Evolutionary conservation across 2,113 vertebrate species (phyloP), one percentile per base, ranked within the genome.

Genomic region (Pandion haliaetus): DNA sequence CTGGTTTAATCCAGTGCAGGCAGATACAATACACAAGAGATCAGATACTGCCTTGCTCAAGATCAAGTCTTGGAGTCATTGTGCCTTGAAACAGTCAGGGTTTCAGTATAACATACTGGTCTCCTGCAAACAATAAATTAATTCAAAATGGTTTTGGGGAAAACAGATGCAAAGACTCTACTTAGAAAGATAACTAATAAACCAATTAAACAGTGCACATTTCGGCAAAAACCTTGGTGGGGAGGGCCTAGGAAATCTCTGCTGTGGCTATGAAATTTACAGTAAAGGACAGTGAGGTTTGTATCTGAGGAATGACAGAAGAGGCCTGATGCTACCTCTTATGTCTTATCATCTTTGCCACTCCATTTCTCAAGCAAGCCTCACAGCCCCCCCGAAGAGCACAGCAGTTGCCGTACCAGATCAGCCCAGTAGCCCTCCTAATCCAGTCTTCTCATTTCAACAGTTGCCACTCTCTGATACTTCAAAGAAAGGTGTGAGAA

Each of bases 401-500:
- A 31, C 32, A 84, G 69, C 89, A 89, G 70, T n/a, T 82, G 82
- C 54, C 9, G 0, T 25, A 62, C 21, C 34, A 31, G 31, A 49
- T 25, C 90, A 95, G 80, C 57, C 50, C 78, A 63, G 83, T 28
- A 45, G 79, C 38, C 66, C 34, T 47, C 69, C 85, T 85, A 78
- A 96, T 89, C 62, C 91, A 47, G 58, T 15, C 77, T 92, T 77
- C 91, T 86, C 88, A 54, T 54, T 92, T 62, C 71, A 69, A 54
- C 85, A 89, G 70, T 91, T 96, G 82, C 55, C 49, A 25, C 81
- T 69, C 65, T 80, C 45, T 55, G 54, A 19, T 52, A 63, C 87
- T 95, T 95, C 83, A 91, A 91, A 92, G 86, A 86, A 95, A 97
- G 85, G 86, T 96, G 67, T 3, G 36, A 96, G 78, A 97, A 95